Conservation (phyloP, 2,888 invertebrate genomes). For the Strigamia crassipes region DNA sequence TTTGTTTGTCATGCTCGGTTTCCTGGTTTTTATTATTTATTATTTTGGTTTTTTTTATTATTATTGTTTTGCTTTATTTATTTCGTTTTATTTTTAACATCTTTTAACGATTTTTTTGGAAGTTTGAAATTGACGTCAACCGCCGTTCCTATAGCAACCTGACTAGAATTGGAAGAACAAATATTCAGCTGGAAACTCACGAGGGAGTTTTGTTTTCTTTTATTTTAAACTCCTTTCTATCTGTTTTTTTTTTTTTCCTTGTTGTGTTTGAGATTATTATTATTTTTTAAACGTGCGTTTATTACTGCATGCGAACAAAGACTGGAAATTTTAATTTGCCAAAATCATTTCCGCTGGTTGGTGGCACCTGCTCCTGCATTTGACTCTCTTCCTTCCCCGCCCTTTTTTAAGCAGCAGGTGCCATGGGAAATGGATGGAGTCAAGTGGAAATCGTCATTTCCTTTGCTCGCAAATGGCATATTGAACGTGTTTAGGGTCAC, state of each 20-base stretch:
- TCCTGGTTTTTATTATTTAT: constrained; percentile 1
- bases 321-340: neutral
- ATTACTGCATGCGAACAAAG: constrained; percentile 1
- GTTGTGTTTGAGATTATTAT: neutral
- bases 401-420: constrained; percentile 15
- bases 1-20: neutral
- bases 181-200: neutral
- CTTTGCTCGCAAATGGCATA: neutral
- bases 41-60: too few relatives aligned
- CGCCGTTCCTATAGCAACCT: neutral
- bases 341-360: neutral
- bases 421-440: neutral
- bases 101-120: neutral
- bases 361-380: neutral
- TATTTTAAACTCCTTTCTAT: neutral
- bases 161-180: neutral
- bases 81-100: neutral
- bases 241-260: neutral
- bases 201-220: neutral
- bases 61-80: neutral
- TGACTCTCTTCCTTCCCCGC: constrained; percentile 6
- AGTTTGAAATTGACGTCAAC: neutral
- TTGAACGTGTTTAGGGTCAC: neutral
- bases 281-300: neutral
- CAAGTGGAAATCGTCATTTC: constrained; percentile 21